phyloP scores from a whole-genome alignment of 2,888 invertebrate genomes.

The Mantis religiosa region DNA sequence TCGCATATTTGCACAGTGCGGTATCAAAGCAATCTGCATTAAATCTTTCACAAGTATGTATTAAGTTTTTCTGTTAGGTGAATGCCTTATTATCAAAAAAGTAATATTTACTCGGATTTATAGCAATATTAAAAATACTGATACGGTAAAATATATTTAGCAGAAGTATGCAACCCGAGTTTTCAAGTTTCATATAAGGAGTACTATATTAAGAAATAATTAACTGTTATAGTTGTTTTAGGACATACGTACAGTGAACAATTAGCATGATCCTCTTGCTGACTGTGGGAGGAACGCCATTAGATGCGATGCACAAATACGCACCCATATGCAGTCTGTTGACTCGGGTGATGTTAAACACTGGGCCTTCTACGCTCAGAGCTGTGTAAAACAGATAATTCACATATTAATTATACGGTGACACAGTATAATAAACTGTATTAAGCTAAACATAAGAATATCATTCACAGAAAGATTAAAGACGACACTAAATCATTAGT shows the following conservation, averaged over 20 bases:
- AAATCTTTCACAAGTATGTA: too few relatives aligned
- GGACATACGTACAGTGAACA: slow-evolving; percentile 46
- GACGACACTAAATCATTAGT: too few relatives aligned
- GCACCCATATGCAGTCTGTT: slow-evolving; percentile 50
- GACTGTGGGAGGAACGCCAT: slow-evolving; percentile 49
- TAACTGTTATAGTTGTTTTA: slow-evolving; percentile 29
- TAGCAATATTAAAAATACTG: not conserved
- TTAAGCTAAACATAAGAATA: too few relatives aligned
- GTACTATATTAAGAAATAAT: slow-evolving; percentile 5
- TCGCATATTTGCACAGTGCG: too few relatives aligned
- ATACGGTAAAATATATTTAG: too few relatives aligned
- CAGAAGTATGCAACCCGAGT: not conserved
- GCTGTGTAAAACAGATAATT: not conserved
- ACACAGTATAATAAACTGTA: too few relatives aligned
- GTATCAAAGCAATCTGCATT: too few relatives aligned
- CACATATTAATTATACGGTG: not conserved
- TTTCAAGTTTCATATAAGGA: not conserved
- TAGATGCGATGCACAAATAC: slow-evolving; percentile 49
- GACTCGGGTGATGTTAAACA: slow-evolving; percentile 43
- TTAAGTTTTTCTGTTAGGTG: too few relatives aligned
- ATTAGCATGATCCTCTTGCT: slow-evolving; percentile 49
- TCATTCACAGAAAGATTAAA: too few relatives aligned
- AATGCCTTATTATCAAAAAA: too few relatives aligned
- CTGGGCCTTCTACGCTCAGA: slow-evolving; percentile 58
- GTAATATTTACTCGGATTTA: too few relatives aligned